Evolutionary conservation across 2,888 invertebrate genomes (phyloP).

Genomic region (Tridacna crocea): DNA sequence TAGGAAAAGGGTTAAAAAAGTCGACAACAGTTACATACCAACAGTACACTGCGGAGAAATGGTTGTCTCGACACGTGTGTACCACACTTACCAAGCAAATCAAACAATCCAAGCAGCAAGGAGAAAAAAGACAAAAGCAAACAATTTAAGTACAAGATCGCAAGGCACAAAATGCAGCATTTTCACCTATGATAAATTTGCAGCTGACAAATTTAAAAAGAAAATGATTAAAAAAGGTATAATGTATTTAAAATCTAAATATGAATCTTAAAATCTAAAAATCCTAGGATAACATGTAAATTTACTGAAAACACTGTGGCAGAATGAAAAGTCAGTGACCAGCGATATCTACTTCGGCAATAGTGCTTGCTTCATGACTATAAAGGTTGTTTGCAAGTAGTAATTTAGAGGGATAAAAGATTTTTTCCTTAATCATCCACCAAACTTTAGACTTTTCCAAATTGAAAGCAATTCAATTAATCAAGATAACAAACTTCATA

Average conservation of each 20-base stretch:
- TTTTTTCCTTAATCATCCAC: too few species aligned
- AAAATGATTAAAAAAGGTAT: neutral
- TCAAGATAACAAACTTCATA: too few species aligned
- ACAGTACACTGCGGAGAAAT: slow-evolving; percentile 23
- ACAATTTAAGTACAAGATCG: neutral
- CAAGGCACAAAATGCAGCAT: neutral
- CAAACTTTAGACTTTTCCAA: too few species aligned
- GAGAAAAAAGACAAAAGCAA: slow-evolving; percentile 33
- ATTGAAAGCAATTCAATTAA: too few species aligned
- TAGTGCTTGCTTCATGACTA: too few species aligned
- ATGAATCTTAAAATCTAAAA: neutral
- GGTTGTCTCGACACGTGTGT: slow-evolving; percentile 53
- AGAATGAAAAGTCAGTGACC: neutral
- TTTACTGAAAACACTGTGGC: neutral
- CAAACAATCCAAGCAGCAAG: slow-evolving; percentile 50
- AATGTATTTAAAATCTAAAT: too few species aligned
- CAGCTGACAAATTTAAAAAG: neutral
- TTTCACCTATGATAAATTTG: neutral
- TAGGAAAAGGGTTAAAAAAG: neutral
- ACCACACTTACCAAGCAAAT: slow-evolving; percentile 58
- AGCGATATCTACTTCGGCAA: neutral
- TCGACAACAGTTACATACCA: slow-evolving; percentile 12
- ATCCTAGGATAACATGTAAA: neutral
- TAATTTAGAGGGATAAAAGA: too few species aligned
- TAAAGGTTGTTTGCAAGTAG: too few species aligned